phyloP scores from a whole-genome alignment of 2,888 invertebrate species.

The Pheosia gnoma region DNA sequence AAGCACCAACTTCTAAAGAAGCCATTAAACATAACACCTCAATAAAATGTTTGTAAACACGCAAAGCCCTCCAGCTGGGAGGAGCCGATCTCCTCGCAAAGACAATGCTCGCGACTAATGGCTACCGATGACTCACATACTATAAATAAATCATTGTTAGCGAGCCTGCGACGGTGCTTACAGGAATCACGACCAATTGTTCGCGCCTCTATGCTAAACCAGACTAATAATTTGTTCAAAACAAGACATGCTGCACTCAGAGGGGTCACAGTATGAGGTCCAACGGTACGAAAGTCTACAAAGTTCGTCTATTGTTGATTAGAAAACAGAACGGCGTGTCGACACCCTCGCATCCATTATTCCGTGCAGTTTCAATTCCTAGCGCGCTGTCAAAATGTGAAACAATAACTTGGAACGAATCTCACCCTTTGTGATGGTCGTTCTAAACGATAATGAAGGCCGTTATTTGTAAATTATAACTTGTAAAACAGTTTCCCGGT shows the following conservation, averaged over 20 bases:
- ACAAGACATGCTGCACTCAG: conserved; percentile 69
- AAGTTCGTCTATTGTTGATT: conserved; percentile 67
- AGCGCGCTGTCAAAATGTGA: conserved; percentile 59
- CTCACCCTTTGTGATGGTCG: conserved; percentile 57
- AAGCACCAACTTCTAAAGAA: conserved; percentile 73
- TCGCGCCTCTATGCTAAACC: conserved; percentile 75
- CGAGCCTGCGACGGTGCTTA: conserved; percentile 60
- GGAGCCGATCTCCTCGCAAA: conserved; percentile 55
- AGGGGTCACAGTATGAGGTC: conserved; percentile 77
- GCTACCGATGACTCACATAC: conserved; percentile 77
- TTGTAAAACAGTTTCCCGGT: conserved; percentile 28
- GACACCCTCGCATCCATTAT: conserved; percentile 80
- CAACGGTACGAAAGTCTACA: conserved; percentile 51
- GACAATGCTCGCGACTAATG: conserved; percentile 72
- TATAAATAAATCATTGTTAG: conserved; percentile 78
- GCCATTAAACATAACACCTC: conserved; percentile 79
- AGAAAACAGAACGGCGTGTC: conserved; percentile 78
- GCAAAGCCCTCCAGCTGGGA: conserved; percentile 77
- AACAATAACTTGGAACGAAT: conserved; percentile 74
- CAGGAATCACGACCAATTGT: conserved; percentile 79
- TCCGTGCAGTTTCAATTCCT: conserved; percentile 69
- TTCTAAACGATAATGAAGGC: conserved; percentile 68
- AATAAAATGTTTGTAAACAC: conserved; percentile 84
- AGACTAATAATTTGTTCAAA: conserved; percentile 82
- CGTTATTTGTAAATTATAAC: conserved; percentile 72